Base-by-base conservation (phyloP, 2,888 invertebrate genomes). In the Drosophila demipolita region DNA sequence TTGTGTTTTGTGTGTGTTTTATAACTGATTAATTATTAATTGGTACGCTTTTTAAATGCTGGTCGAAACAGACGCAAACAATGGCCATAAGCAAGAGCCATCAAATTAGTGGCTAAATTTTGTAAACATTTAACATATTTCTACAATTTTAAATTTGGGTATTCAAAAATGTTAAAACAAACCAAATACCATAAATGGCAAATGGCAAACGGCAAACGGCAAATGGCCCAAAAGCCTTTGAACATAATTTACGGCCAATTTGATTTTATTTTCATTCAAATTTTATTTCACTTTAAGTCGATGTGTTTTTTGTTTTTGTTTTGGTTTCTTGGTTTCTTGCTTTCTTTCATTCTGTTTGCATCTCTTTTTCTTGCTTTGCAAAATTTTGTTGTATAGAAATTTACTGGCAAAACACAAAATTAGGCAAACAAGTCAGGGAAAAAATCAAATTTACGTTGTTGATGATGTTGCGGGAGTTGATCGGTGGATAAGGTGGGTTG, bases 241-340 rank as follows among this genome's bases (percentile, higher is more conserved):
- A 90, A 86, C 89, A 71, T 89, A 75, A 90, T 86, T 86, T 86
- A 86, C 81, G 89, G 77, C 64, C 83, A 88, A 86, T 89, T 86
- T 70, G 75, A 81, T 52, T 89, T 80, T 78, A 87, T 86, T 89
- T 89, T 83, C 75, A 90, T 86, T 86, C 73, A 87, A 89, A 90
- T 88, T 86, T 89, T 83, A 86, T 86, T 75, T 74, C 66, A 71
- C 64, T 80, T 83, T 69, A 64, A 69, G 59, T 50, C 53, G 77
- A 52, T 72, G 38, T 52, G 26, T 32, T n/a, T 26, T 8, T 12
- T 12, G 11, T 42, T 38, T 17, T 38, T 38, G 7, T 38, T 12
- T 12, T 20, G 20, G 17, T 17, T 38, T 38, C 1, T 38, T 17
- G 7, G 36, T 26, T 29, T 45, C 33, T 45, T 17, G 11, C 48